phyloP scores from a whole-genome alignment of 2,797 vertebrate species.

The Poeciliopsis turneri region DNA sequence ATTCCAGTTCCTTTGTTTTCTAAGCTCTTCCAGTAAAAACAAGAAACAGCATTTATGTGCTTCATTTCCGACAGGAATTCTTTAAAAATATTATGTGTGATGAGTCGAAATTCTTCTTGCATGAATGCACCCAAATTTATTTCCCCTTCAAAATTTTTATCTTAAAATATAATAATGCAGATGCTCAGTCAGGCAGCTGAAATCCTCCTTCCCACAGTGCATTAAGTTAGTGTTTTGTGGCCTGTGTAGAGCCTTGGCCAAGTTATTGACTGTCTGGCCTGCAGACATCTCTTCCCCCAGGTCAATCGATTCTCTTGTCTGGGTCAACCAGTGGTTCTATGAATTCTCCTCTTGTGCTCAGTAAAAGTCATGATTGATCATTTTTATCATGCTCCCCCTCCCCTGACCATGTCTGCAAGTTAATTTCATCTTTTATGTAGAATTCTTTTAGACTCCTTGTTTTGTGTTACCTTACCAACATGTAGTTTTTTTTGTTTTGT shows the following conservation, averaged over 20 bases:
- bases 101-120: conserved; percentile 17
- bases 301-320: conserved; percentile 65
- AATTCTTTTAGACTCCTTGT: conserved; percentile 39
- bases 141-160: conserved; percentile 23
- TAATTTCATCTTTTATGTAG: conserved; percentile 52
- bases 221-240: conserved; percentile 57
- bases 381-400: conserved; percentile 35
- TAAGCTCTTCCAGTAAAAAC: background rate
- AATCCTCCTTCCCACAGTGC: conserved; percentile 49
- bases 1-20: background rate
- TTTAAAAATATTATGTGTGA: conserved; percentile 23
- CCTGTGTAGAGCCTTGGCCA: conserved; percentile 42
- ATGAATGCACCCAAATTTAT: conserved; percentile 8
- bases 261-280: conserved; percentile 65
- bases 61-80: conserved; percentile 23
- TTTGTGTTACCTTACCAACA: conserved; percentile 56
- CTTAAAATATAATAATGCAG: conserved; percentile 33
- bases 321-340: conserved; percentile 61
- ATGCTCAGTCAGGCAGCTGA: conserved; percentile 43
- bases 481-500: conserved; percentile 40
- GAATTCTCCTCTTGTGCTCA: conserved; percentile 31
- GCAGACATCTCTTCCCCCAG: conserved; percentile 46
- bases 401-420: conserved; percentile 43
- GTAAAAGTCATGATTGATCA: conserved; percentile 48
- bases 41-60: conserved; percentile 15